Evolutionary conservation across 1,140 invertebrate genomes (phyloP), one percentile per base, ranked within the genome.

Genomic region (Portunus trituberculatus): DNA sequence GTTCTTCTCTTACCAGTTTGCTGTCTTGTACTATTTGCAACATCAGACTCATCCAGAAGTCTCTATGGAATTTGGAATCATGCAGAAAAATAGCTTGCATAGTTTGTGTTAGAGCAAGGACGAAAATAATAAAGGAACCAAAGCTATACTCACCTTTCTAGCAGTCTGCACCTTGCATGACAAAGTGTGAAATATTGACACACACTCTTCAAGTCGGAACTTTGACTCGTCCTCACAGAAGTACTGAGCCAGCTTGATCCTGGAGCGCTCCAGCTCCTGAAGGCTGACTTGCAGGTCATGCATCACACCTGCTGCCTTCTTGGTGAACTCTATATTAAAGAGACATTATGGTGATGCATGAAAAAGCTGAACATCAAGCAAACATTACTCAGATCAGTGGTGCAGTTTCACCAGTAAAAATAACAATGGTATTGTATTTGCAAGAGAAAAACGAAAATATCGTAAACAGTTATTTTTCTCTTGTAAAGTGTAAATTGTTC

Each of bases 151-250:
- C 96, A 99, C 99, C 45, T 97, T 97, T 0, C 98, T 98, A 0
- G 98, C 98, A 96, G 98, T 98, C 95, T 98, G 98, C 97, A 99
- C 99, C 96, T 98, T 98, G 92, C 95, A 97, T 96, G 98, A 99
- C 97, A 99, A 99, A 20, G 97, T 98, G 96, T 99, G 97, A 94
- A 99, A 98, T 95, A 99, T 98, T 97, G 98, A 98, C 96, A 99
- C 99, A 97, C 99, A 99, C 97, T 99, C 99, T 97, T 99, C 99
- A 25, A 99, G 97, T 97, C 99, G 99, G 97, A 99, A 99, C 0
- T 98, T 98, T 32, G 98, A 98, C 0, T 98, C 97, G 97, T 99
- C 99, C 97, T 99, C 99, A 97, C 99, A 99, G 97, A 99, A 99
- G 97, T 99, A 99, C 90, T 99, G 98, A 0, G 99, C 98, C 6